Evolutionary conservation across 2,113 vertebrate genomes (phyloP), one percentile per base, ranked within the genome.

Genomic region (Leptosomus discolor): DNA sequence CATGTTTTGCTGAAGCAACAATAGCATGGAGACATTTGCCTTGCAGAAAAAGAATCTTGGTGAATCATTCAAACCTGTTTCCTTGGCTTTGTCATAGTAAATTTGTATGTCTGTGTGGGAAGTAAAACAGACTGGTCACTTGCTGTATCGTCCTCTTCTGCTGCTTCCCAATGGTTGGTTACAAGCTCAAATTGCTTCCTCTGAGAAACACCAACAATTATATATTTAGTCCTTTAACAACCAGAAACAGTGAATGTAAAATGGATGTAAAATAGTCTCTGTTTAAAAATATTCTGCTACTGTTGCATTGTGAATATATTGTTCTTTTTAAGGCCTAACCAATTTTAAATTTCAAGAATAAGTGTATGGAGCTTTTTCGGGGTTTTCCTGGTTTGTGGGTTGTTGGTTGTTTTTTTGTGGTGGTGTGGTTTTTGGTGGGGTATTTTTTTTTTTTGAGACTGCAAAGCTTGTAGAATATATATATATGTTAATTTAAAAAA

Each of bases 11-110:
- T 60, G 36, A 39, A 87, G 30, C 46, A 91, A 70, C 26, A 88
- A 71, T 51, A 79, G 22, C 14, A 11, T 45, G 24, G 27, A 76
- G 80, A 80, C 9, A 54, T 81, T 82, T 92, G 43, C 68, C 43
- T 91, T 82, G 74, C 63, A 83, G 82, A 70, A 79, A 87, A 32
- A 67, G 64, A 32, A 24, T 65, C 80, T 46, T 5, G 3, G 56
- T 84, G 65, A 93, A 64, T 97, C 37, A 58, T 69, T 91, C 61
- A 46, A 87, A 92, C 36, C 27, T 46, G 22, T 43, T 89, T 79
- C 41, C 22, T 65, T 81, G 86, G 32, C 58, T 92, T 92, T 87
- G 36, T 88, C 68, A 11, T 34, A 37, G 19, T 39, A 48, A 70
- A 76, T 73, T 61, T 78, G 12, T 43, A 4, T 45, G 63, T 67